These are phyloP conservation scores for Anthrax anthrax DNA, from an alignment of 2,888 invertebrate genomes.

Conservation along the genomic window DNA sequence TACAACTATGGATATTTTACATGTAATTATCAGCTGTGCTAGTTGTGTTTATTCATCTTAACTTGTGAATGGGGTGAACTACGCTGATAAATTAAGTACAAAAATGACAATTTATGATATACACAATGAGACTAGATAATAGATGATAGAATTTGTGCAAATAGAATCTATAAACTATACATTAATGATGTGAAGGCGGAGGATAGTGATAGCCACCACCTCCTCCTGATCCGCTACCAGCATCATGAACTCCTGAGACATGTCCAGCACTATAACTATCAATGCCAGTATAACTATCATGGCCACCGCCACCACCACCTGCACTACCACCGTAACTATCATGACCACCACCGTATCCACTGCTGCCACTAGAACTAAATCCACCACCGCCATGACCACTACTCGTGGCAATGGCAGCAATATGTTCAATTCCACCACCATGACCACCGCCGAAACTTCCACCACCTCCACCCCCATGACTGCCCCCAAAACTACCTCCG, in stretches of 20 bases:
- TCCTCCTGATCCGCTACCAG: slow-evolving; percentile 5
- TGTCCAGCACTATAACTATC: slow-evolving; percentile 27
- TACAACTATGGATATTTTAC: slow-evolving; percentile 1
- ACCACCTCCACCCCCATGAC: slow-evolving; percentile 1
- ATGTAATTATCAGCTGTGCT: slow-evolving; percentile 5
- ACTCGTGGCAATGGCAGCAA: neutral
- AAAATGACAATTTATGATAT: slow-evolving; percentile 6
- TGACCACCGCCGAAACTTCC: neutral
- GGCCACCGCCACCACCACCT: neutral
- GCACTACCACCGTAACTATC: neutral
- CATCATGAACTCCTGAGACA: slow-evolving; percentile 18
- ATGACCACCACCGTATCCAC: neutral
- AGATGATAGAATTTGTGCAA: neutral
- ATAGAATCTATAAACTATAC: neutral
- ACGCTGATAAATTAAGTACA: slow-evolving; percentile 10
- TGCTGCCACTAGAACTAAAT: neutral
- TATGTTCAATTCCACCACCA: slow-evolving; percentile 1
- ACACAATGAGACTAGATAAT: slow-evolving; percentile 12
- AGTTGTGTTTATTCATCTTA: slow-evolving; percentile 6
- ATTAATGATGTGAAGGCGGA: slow-evolving; percentile 16
- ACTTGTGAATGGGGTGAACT: slow-evolving; percentile 1
- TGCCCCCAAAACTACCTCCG: neutral
- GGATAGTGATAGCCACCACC: slow-evolving; percentile 20
- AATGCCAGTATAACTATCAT: slow-evolving; percentile 21
- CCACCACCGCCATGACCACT: neutral